Evolutionary conservation across 2,888 invertebrate genomes (phyloP), one percentile per base, ranked within the genome.

Genomic region (Drosophila fungiperda): DNA sequence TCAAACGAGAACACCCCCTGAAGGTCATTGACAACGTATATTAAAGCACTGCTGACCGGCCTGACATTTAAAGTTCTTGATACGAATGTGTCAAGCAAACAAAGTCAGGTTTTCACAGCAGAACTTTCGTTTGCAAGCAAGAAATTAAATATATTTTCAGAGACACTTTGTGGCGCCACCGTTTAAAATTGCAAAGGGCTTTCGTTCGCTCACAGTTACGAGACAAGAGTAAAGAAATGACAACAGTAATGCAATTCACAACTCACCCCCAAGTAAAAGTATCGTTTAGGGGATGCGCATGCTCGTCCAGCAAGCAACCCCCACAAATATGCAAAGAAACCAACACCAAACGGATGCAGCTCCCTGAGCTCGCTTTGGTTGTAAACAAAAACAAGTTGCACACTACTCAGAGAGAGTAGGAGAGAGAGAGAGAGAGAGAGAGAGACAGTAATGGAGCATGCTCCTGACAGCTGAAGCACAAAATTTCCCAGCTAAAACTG

Each of bases 301-400:
- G 72, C 77, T 59, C 63, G 63, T 40, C 36, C 58, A 57, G 54
- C 23, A 67, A 42, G 50, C 85, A 80, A 80, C 78, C 85, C 80
- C 71, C 73, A 67, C 36, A 17, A 7, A 15, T 12, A 26, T 17
- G 4, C 23, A 36, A 8, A 20, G 8, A 49, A n/a, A 20, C 7
- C 7, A 45, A 55, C 36, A 50, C 32, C 38, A 12, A 60, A n/a
- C 49, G 48, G 62, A 45, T 49, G 67, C 73, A 72, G 71, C 65
- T 59, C 49, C 50, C n/a, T 61, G 26, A 33, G 32, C 66, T 53
- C 32, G 52, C 20, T 68, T 68, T 69, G 36, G 63, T 79, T 79
- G 87, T 88, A 88, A 88, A 88, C 89, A 88, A 88, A 89, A 88
- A 88, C 87, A 85, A 87, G 87, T 87, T 80, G 33, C 58, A 58